Base-by-base conservation (phyloP, 2,888 invertebrate species). In the Drosophila fungiperda region DNA sequence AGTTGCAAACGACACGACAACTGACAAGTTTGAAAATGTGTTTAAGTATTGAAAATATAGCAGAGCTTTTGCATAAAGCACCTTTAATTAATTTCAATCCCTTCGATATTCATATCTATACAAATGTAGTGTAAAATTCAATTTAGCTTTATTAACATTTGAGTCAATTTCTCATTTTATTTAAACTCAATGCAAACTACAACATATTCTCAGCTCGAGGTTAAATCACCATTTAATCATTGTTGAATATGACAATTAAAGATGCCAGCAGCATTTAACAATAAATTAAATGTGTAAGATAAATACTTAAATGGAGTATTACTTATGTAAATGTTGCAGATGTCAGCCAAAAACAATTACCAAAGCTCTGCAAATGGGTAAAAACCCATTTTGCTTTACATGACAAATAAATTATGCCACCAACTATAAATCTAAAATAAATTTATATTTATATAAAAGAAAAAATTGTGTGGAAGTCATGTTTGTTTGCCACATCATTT, bases 341-440 rank as follows among this genome's bases (percentile, higher is more conserved):
- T 32, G 49, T 26, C 32, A 54, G 26, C 50, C 29, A 32, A 11
- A 15, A 55, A 17, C 20, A 57, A 61, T 32, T 35, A 23, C 38
- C 64, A 48, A 67, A 63, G 50, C 2, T 38, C 35, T 42, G 45
- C 35, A 26, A 26, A 52, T 35, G 68, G 45, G 29, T 58, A 67
- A 68, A 69, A 66, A 65, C 42, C 67, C 57, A 45, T 70, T 68
- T 55, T 45, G 57, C 23, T 20, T 23, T 59, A 53, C 7, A 38
- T 68, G 62, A 54, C 68, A 76, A 76, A 81, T 73, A 64, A 55
- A 76, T 73, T 71, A 52, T 53, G 57, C 54, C 63, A 53, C 26
- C 40, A 65, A 58, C 73, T 59, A 68, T 70, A 79, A 82, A 82
- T 65, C 79, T 68, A 68, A 73, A 65, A 55, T 29, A 63, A 54